Conservation (phyloP, 1,140 invertebrate genomes). For the Neodiprion pinetum region DNA sequence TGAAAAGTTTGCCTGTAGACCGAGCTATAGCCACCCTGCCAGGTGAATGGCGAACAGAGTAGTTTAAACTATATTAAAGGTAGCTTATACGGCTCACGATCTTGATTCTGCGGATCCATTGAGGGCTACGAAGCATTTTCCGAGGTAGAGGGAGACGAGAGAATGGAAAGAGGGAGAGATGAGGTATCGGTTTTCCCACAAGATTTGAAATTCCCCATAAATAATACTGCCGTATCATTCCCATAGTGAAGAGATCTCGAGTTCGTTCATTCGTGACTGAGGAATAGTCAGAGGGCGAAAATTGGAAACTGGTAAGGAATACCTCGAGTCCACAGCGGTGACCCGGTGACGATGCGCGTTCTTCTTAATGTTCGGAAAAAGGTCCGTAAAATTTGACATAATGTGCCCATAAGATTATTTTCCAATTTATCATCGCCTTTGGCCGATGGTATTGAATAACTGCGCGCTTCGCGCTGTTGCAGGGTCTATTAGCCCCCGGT, state of each 20-base stretch:
- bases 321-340: not conserved
- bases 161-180: too few relatives aligned
- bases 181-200: not conserved
- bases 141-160: not conserved
- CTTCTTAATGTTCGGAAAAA: not conserved
- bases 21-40: not conserved
- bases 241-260: not conserved
- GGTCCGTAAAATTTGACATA: slow-evolving; percentile 45
- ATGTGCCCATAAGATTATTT: slow-evolving; percentile 46
- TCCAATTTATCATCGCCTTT: slow-evolving; percentile 41
- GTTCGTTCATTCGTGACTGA: not conserved
- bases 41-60: not conserved
- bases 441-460: slow-evolving; percentile 26
- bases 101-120: not conserved
- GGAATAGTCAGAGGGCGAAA: not conserved
- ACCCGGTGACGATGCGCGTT: not conserved
- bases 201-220: not conserved
- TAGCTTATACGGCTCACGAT: not conserved
- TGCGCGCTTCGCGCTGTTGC: slow-evolving; percentile 5
- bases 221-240: not conserved
- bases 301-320: not conserved
- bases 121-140: not conserved
- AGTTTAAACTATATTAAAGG: slow-evolving; percentile 6
- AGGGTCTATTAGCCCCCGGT: slow-evolving; percentile 37
- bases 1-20: not conserved